Base-by-base conservation (phyloP, 2,888 invertebrate genomes). In the Ormyrus labotus region DNA sequence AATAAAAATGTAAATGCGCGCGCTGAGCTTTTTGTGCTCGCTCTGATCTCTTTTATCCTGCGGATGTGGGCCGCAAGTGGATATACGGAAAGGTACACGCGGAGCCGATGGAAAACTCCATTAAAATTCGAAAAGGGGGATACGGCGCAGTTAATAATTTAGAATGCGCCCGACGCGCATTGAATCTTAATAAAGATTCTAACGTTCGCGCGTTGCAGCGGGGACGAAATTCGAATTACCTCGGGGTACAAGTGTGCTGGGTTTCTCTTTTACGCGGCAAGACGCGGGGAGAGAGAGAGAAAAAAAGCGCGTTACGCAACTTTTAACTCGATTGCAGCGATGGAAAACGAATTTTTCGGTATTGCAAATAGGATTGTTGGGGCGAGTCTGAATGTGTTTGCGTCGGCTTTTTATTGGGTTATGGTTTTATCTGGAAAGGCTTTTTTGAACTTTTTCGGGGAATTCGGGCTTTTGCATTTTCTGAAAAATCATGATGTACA, bases 71-170 rank as follows among this genome's bases (percentile, higher is more conserved):
- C 34, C 34, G 34, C 34, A 34, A 34, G 34, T 34, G 34, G 34
- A 34, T 4, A 4, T 34, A 4, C 0, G 3, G 34, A 34, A 34
- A 34, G 34, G 34, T 34, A 34, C 34, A 0, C 4, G 34, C 34
- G 34, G 34, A 34, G 34, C 34, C 34, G 34, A 34, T 4, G 34
- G 34, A 34, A 34, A 34, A 65, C 6, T 34, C n/a, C 67, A 58
- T 50, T 74, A 34, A 65, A 67, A 67, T 74, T 74, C 67, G 51
- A 74, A 58, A 65, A 67, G 65, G 67, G 57, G 50, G 48, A 13
- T 2, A 2, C 50, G 47, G 7, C 45, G 8, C 64, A 53, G 55
- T 65, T 65, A 65, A 58, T 50, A 65, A 58, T 74, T 74, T 58
- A 58, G 74, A 58, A 57, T 53, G 57, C 57, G 11, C 47, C 8